Conservation (phyloP, 2,797 vertebrate genomes). For the Anomalospiza imberbis region DNA sequence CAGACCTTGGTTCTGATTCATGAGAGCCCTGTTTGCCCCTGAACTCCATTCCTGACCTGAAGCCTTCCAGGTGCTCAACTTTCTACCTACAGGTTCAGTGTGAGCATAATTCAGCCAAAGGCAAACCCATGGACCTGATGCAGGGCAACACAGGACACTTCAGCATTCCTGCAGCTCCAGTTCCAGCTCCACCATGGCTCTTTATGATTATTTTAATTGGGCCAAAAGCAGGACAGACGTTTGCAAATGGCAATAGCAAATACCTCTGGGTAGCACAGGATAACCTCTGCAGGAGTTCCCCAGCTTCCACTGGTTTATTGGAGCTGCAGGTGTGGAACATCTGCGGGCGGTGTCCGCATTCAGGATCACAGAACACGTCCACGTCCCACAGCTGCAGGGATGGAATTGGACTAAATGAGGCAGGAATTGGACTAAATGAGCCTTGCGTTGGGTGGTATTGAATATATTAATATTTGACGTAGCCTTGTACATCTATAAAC, state of each 20-base stretch:
- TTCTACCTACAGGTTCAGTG: neutral
- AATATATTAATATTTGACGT: neutral
- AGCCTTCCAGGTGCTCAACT: neutral
- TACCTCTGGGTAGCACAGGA: neutral
- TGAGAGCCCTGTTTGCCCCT: neutral
- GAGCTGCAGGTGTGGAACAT: accelerated
- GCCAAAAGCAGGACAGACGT: neutral
- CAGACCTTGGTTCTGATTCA: neutral
- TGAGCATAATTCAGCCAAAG: neutral
- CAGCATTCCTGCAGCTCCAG: neutral
- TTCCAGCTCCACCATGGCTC: neutral
- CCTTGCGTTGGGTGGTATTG: accelerated
- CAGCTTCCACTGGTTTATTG: accelerated
- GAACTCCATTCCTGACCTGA: neutral
- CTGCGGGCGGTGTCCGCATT: accelerated
- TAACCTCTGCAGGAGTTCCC: neutral
- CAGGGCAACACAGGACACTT: neutral
- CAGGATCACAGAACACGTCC: neutral
- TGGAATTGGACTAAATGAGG: accelerated
- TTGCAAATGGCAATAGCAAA: neutral
- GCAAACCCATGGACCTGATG: neutral
- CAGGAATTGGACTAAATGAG: neutral
- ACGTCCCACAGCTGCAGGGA: accelerated
- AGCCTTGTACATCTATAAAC: neutral
- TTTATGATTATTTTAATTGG: neutral